Evolutionary conservation across 2,797 vertebrate genomes (phyloP).

Genomic region (Prionace glauca): DNA sequence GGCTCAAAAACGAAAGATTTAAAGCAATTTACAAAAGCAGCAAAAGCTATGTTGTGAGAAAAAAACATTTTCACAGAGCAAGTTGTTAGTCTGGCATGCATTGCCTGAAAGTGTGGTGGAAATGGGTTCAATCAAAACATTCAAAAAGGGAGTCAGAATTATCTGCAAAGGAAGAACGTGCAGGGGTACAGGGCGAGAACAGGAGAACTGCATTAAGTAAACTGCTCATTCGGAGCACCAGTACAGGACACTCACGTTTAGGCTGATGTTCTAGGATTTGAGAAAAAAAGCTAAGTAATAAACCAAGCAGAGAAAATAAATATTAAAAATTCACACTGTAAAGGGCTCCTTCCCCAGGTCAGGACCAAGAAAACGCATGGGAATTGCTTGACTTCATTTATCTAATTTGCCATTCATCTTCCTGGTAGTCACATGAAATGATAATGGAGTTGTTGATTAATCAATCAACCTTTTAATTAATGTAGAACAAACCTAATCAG

Average conservation of each 20-base stretch:
- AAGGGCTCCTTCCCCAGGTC: neutral
- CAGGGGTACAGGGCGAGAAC: no score
- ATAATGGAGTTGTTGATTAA: neutral
- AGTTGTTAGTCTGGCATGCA: no score
- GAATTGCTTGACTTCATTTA: neutral
- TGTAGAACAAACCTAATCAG: neutral
- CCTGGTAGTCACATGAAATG: neutral
- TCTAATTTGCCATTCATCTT: neutral
- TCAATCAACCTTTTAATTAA: neutral
- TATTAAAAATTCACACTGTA: neutral
- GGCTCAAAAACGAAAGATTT: no score
- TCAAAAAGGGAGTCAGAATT: no score
- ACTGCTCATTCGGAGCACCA: no score
- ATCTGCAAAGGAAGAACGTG: no score
- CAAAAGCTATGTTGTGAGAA: no score
- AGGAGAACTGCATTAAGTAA: no score
- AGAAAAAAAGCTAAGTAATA: neutral
- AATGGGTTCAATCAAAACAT: no score
- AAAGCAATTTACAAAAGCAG: no score
- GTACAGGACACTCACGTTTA: neutral
- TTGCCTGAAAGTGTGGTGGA: no score
- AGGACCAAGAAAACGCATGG: neutral
- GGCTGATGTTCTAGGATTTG: neutral
- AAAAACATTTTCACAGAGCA: no score
- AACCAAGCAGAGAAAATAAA: neutral